These are phyloP conservation scores for Centruroides vittatus DNA, from an alignment of 1,140 invertebrate species.

Conservation along the genomic window DNA sequence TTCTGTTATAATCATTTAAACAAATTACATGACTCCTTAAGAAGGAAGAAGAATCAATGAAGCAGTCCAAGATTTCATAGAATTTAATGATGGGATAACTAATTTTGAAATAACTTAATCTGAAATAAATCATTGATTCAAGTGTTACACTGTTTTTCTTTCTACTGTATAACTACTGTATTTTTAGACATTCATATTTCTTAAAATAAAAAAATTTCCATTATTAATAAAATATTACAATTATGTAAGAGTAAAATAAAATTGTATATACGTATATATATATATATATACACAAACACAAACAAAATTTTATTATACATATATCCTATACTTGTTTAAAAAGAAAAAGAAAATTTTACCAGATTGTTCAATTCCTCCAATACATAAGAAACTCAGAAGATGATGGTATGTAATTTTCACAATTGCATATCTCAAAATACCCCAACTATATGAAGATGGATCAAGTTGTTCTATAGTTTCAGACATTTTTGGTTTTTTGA, in stretches of 20 bases:
- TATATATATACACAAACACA: neutral
- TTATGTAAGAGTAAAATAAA: neutral
- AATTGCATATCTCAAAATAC: constrained; percentile 74
- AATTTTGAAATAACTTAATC: too few relatives aligned
- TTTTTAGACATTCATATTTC: too few relatives aligned
- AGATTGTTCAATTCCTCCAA: too few relatives aligned
- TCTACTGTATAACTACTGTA: too few relatives aligned
- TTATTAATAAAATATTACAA: neutral
- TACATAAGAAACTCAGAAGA: neutral
- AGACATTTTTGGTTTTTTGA: neutral
- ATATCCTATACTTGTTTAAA: neutral
- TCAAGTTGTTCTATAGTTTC: constrained; percentile 15
- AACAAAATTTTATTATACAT: neutral
- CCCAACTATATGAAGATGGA: constrained; percentile 62
- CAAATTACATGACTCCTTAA: too few relatives aligned
- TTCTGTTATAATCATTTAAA: too few relatives aligned
- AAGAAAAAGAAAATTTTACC: neutral
- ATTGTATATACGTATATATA: neutral
- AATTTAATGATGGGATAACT: too few relatives aligned
- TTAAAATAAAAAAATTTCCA: neutral
- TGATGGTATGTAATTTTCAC: constrained; percentile 67
- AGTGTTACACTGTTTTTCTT: too few relatives aligned
- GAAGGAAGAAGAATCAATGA: too few relatives aligned
- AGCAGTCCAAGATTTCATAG: too few relatives aligned
- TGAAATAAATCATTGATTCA: too few relatives aligned